Evolutionary conservation across 2,888 invertebrate genomes (phyloP).

Genomic region (Melolontha melolontha): DNA sequence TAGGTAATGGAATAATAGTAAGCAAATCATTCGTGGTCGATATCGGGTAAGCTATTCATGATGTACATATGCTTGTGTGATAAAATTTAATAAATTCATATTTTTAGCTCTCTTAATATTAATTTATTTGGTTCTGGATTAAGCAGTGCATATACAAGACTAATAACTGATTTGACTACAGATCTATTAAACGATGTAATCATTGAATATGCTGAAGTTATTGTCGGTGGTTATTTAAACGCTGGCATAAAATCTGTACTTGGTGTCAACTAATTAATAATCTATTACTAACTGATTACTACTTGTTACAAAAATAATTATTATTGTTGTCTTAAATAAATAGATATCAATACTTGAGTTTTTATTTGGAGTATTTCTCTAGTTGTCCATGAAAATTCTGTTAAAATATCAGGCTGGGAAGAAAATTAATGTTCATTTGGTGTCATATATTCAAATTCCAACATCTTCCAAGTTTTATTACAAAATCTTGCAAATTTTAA

Average conservation of each 20-base stretch:
- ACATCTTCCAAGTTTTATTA: too few species aligned
- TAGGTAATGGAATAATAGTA: neutral
- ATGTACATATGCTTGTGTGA: neutral
- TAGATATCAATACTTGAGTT: too few species aligned
- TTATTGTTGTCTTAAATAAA: too few species aligned
- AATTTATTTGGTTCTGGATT: slow-evolving; percentile 14
- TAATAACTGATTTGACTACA: slow-evolving; percentile 8
- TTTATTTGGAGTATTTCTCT: too few species aligned
- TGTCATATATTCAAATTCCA: too few species aligned
- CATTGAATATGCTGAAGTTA: slow-evolving; percentile 3
- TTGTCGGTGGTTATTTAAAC: slow-evolving; percentile 5
- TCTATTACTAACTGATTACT: neutral
- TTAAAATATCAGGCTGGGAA: too few species aligned
- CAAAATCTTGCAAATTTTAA: too few species aligned
- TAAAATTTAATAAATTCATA: neutral
- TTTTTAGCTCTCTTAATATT: neutral
- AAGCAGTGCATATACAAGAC: slow-evolving; percentile 3
- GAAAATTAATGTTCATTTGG: too few species aligned
- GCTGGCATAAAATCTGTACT: neutral
- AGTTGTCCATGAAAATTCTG: too few species aligned
- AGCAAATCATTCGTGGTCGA: neutral
- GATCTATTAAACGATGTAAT: neutral
- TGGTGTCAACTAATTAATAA: neutral
- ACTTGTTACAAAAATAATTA: too few species aligned
- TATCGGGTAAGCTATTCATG: slow-evolving; percentile 6